phyloP scores from a whole-genome alignment of 2,888 invertebrate species.

The Hylaea fasciaria region DNA sequence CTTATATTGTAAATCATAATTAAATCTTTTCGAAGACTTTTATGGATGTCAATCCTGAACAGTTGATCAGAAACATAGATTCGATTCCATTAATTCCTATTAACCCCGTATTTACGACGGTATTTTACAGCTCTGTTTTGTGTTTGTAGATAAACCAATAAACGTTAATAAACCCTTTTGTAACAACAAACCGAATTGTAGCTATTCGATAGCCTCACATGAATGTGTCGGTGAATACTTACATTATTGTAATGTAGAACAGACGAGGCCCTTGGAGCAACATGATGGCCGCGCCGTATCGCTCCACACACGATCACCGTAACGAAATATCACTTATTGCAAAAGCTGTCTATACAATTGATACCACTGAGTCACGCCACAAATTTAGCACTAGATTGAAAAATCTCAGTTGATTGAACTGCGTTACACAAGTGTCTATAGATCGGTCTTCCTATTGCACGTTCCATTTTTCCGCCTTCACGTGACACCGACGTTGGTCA shows the following conservation, averaged over 20 bases:
- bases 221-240: conserved; percentile 60
- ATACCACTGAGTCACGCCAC: conserved; percentile 60
- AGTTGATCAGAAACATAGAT: conserved; percentile 31
- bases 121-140: conserved; percentile 23
- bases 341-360: conserved; percentile 45
- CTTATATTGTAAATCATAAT: conserved; percentile 57
- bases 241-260: conserved; percentile 69
- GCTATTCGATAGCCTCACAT: conserved; percentile 37
- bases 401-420: conserved; percentile 55
- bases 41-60: conserved; percentile 43
- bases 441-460: conserved; percentile 39
- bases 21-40: conserved; percentile 46
- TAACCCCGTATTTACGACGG: conserved; percentile 33
- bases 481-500: conserved; percentile 62
- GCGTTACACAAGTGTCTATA: conserved; percentile 41
- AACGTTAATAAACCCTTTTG: conserved; percentile 44
- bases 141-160: conserved; percentile 44
- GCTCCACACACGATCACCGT: conserved; percentile 59
- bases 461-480: conserved; percentile 50
- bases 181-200: conserved; percentile 35
- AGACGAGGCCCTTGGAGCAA: conserved; percentile 60
- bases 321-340: conserved; percentile 58
- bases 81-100: conserved; percentile 34
- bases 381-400: conserved; percentile 52
- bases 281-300: conserved; percentile 59